Base-by-base conservation (phyloP, 2,113 vertebrate genomes). In the Nestor notabilis region DNA sequence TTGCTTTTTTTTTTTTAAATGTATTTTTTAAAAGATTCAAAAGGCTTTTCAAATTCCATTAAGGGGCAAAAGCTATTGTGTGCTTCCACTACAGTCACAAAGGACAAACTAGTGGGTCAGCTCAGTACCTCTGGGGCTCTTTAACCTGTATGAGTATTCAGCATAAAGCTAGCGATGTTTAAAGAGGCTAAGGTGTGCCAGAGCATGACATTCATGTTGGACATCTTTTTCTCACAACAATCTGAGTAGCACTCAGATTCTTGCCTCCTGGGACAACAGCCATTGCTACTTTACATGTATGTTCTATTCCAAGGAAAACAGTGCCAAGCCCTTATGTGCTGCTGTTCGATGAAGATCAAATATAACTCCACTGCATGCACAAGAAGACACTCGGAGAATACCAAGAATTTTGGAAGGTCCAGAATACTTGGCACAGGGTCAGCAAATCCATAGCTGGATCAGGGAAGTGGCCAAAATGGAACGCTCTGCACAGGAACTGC, bases 21-120 rank as follows among this genome's bases (percentile, higher is more conserved):
- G n/a, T 60, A 77, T 53, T 69, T 78, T 79, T 93, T 84, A 93
- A 97, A 95, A 53, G 58, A 71, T 96, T 91, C 93, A 91, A 92
- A 96, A 87, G 87, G 69, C 75, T 96, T 97, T 93, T 87, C 72
- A 89, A 95, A 96, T 89, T 72, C 58, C 60, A 69, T 93, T 95
- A 95, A 66, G 90, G 47, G 58, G 70, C 82, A 95, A 90, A 65
- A 52, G 39, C 13, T 93, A 55, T 71, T 13, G 0, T 80, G 44
- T 20, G 17, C n/a, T 87, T 89, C 65, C 52, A 55, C 56, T 72
- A 31, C 28, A 91, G 76, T 72, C 77, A 72, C 33, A 72, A 93
- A 92, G 87, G 83, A 83, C 69, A 49, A 85, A 69, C 10, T 21
- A 28, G 5, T 13, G 78, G 61, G 37, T 93, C 58, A 81, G 27